Evolutionary conservation across 2,797 vertebrate genomes (phyloP).

Genomic region (Poeciliopsis presidionis): DNA sequence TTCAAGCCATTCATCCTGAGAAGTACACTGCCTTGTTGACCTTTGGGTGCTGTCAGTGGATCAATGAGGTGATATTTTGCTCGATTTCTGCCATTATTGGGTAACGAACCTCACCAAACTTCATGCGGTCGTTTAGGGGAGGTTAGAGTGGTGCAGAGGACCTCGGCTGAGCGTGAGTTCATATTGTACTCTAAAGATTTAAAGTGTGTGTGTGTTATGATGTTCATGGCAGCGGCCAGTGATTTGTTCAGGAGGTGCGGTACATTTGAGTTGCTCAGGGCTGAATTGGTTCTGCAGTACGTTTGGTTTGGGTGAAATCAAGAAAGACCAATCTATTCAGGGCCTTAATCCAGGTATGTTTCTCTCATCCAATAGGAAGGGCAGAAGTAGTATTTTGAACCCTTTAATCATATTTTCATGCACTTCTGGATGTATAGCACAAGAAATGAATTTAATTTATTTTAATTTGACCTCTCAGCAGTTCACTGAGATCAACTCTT

Average conservation of each 20-base stretch:
- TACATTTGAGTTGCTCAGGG: constrained; percentile 59
- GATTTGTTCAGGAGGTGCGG: constrained; percentile 40
- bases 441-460: constrained; percentile 22
- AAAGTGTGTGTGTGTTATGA: constrained; percentile 28
- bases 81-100: constrained; percentile 54
- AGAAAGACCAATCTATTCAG: constrained; percentile 79
- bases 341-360: constrained; percentile 56
- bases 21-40: constrained; percentile 72
- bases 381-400: constrained; percentile 42
- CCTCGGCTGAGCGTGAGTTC: constrained; percentile 23
- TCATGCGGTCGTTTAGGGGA: constrained; percentile 63
- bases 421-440: constrained; percentile 43
- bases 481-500: constrained; percentile 10
- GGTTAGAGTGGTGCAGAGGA: constrained; percentile 53
- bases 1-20: constrained; percentile 52
- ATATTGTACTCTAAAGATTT: constrained; percentile 35
- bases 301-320: constrained; percentile 75
- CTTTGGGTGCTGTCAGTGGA: constrained; percentile 65
- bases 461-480: neutral
- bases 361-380: constrained; percentile 60
- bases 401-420: constrained; percentile 14
- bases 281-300: constrained; percentile 65
- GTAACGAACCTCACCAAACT: constrained; percentile 66
- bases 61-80: constrained; percentile 74
- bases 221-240: constrained; percentile 44